A percentile compares a stretch with the other conserved stretches of the same genome.
Evolutionary conservation across 1,140 invertebrate species (phyloP).

Genomic region (Drosophila nebulosa): DNA sequence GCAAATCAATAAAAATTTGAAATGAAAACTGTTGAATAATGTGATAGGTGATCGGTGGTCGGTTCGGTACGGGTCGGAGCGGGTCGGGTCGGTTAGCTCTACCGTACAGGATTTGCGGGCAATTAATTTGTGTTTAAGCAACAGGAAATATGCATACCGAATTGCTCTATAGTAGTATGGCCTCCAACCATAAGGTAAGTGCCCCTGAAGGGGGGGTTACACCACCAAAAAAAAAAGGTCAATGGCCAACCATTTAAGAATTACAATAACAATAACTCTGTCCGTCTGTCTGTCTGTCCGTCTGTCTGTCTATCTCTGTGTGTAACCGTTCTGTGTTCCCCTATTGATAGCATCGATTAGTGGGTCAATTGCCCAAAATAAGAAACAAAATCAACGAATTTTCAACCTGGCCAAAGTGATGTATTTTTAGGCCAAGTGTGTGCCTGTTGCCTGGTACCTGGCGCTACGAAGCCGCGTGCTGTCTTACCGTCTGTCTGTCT

Average conservation of each 20-base stretch:
- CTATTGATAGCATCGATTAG: conserved; percentile 71
- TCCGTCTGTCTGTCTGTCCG: conserved; percentile 6
- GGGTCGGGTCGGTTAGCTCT: not conserved
- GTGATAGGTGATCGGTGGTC: conserved; percentile 13
- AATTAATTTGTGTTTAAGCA: conserved; percentile 73
- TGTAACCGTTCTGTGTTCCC: conserved; percentile 10
- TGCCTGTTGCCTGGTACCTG: conserved; percentile 28
- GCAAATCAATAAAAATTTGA: conserved; percentile 69
- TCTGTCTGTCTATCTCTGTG: conserved; percentile 12
- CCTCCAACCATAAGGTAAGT: too few species aligned
- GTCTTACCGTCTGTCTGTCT: not conserved
- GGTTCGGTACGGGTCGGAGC: too few species aligned
- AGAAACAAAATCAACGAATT: conserved; percentile 12
- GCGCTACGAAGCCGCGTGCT: conserved; percentile 20
- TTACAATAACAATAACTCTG: not conserved
- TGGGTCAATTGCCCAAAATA: conserved; percentile 63
- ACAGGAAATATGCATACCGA: conserved; percentile 51
- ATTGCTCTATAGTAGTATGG: not conserved
- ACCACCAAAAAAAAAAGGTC: conserved; percentile 34
- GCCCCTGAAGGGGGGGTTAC: too few species aligned
- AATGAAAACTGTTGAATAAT: conserved; percentile 76
- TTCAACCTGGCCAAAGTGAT: conserved; percentile 6
- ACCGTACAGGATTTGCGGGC: conserved; percentile 75
- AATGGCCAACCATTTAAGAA: conserved; percentile 49
- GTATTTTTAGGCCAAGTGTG: conserved; percentile 54